These are phyloP conservation scores for Bufo bufo DNA, from an alignment of 2,113 vertebrate genomes.

Conservation along the genomic window DNA sequence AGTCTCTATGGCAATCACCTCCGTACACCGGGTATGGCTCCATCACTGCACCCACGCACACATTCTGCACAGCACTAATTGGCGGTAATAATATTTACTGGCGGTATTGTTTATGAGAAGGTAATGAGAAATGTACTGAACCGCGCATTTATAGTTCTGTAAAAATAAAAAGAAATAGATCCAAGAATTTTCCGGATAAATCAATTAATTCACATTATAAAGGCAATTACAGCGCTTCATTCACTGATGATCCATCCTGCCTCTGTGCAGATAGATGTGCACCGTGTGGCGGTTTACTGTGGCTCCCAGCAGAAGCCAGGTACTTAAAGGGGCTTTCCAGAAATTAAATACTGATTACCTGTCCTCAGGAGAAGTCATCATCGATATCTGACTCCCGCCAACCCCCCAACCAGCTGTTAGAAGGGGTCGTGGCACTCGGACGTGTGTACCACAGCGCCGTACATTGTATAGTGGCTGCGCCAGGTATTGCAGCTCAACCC, in stretches of 20 bases:
- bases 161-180: slow-evolving; percentile 34
- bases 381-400: too few species aligned
- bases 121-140: slow-evolving; percentile 26
- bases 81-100: slow-evolving; percentile 39
- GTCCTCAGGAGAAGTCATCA: too few species aligned
- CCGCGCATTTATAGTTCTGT: slow-evolving; percentile 16
- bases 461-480: too few species aligned
- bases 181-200: slow-evolving; percentile 11
- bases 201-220: slow-evolving; percentile 35
- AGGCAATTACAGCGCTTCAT: slow-evolving; percentile 3
- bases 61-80: slow-evolving; percentile 11
- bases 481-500: too few species aligned
- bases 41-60: slow-evolving; percentile 24
- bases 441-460: too few species aligned
- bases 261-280: not conserved
- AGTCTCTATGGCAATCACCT: slow-evolving; percentile 44
- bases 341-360: too few species aligned
- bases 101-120: slow-evolving; percentile 34
- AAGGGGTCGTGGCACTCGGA: too few species aligned
- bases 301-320: not conserved
- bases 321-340: too few species aligned
- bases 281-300: not conserved
- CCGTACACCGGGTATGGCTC: not conserved
- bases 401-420: too few species aligned
- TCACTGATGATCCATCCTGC: not conserved